Conservation (phyloP, 2,888 invertebrate species). For the Philaethria dido region DNA sequence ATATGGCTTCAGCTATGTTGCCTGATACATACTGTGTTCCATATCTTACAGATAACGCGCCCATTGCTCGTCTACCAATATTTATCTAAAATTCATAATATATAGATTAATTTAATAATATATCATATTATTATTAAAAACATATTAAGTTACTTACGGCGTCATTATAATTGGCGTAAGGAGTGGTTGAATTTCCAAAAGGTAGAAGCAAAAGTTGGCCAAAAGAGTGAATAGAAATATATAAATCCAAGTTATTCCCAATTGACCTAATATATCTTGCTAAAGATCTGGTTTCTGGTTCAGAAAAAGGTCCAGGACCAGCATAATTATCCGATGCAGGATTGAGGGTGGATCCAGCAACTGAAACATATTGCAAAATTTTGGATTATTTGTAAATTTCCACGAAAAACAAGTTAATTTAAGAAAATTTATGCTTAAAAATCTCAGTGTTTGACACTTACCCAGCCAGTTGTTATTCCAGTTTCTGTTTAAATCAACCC, state of each 20-base stretch:
- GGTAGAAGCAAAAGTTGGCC: conserved; percentile 88
- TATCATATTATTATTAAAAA: neutral
- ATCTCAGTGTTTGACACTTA: conserved; percentile 50
- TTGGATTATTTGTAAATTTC: neutral
- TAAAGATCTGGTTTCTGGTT: conserved; percentile 84
- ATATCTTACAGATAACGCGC: conserved; percentile 74
- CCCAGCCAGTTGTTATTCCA: conserved; percentile 88
- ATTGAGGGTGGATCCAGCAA: conserved; percentile 80
- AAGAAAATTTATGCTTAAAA: neutral
- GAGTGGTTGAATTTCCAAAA: conserved; percentile 86
- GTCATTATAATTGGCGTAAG: conserved; percentile 84
- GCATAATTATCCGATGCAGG: conserved; percentile 86
- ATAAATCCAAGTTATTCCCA: conserved; percentile 81
- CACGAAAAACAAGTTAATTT: neutral
- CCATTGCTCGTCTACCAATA: conserved; percentile 78
- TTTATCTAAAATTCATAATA: conserved; percentile 55
- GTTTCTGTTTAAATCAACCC: conserved; percentile 91
- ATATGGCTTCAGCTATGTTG: conserved; percentile 82
- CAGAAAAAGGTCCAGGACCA: conserved; percentile 88
- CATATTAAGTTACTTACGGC: conserved; percentile 68
- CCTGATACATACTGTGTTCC: conserved; percentile 79
- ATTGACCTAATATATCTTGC: conserved; percentile 81
- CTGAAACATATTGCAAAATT: conserved; percentile 45
- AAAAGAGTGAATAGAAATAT: conserved; percentile 89
- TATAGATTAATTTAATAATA: neutral